Base-by-base conservation (phyloP, 2,113 vertebrate species). In the Puma concolor region DNA sequence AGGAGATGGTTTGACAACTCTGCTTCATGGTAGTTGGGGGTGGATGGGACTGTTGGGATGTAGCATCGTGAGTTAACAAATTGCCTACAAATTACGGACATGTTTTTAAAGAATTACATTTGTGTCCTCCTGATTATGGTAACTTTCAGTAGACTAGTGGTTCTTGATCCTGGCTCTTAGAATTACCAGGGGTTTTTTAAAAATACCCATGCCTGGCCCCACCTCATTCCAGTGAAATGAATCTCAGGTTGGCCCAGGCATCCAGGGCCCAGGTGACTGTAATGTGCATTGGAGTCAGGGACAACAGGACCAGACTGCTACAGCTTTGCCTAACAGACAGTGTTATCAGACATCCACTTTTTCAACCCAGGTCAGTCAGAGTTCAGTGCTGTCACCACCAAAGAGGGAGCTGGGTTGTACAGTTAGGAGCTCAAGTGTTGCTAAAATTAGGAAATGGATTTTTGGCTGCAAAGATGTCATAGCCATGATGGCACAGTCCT, bases 371-470 rank as follows among this genome's bases (percentile, higher is more conserved):
- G 96, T 95, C 92, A 96, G 57, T 67, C 76, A 50, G 63, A n/a
- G 94, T 76, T 96, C 95, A 95, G 91, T 48, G n/a, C 80, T 97
- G 95, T 97, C 80, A 64, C 64, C 48, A 80, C 74, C 6, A 21
- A 63, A 94, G 69, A 97, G 66, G 76, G 84, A 77, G 33, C 25
- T 85, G 64, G n/a, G 85, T 38, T 86, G 60, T 82, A 14, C 21
- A 85, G 57, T 94, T 77, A 74, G 69, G 76, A 92, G 44, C 66
- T 36, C 6, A 90, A 96, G 64, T 77, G 66, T 83, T 96, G 54
- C 94, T 97, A 94, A 96, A 96, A 88, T 84, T 89, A 95, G 96
- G 31, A 94, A 67, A 19, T 50, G 41, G 29, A 36, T 83, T 72
- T 71, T 80, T 8, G 48, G 76, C 71, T 25, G 3, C n/a, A 9